Conservation (phyloP, 2,113 vertebrate genomes). For the Crotophaga sulcirostris region DNA sequence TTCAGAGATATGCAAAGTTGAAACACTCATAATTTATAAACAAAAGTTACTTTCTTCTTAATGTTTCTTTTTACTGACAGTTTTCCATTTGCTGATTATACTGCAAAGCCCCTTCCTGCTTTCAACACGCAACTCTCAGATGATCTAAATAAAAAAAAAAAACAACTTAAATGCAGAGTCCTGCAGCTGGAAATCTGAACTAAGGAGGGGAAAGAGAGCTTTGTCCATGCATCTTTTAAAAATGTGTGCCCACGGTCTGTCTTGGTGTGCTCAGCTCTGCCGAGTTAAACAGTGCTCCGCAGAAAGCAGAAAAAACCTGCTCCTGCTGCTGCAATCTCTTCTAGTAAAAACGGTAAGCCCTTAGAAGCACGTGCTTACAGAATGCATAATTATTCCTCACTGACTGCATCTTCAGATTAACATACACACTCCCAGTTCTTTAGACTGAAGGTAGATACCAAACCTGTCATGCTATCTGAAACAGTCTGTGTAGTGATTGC, state of each 20-base stretch:
- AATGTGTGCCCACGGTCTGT: background rate
- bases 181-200: background rate
- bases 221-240: background rate
- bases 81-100: background rate
- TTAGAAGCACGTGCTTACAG: background rate
- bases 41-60: background rate
- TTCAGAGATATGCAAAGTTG: background rate
- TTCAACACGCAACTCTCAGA: background rate
- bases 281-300: background rate
- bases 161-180: background rate
- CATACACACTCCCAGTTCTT: background rate
- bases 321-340: background rate
- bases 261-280: background rate
- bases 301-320: background rate
- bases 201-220: background rate
- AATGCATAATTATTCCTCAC: background rate
- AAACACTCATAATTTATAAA: background rate
- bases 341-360: background rate
- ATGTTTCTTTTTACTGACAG: background rate
- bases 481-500: background rate
- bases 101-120: background rate
- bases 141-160: background rate
- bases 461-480: too few relatives aligned
- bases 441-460: background rate
- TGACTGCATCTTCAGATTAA: background rate